Conservation (phyloP, 2,888 invertebrate genomes). For the Drosophila anomalata region DNA sequence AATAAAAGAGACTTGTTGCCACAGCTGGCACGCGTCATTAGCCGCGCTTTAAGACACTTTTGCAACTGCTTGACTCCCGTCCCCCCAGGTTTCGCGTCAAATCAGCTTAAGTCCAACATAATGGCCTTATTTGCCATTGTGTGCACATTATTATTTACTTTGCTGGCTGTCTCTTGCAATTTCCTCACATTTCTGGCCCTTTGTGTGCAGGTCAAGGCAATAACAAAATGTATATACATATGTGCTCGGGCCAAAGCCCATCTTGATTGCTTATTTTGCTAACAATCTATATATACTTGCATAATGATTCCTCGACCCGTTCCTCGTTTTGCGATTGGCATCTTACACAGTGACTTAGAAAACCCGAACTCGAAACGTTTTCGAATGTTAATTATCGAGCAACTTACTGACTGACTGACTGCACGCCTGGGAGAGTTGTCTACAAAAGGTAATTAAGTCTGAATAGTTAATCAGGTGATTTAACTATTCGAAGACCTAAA, state of each 20-base stretch:
- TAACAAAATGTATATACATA: slow-evolving; percentile 14
- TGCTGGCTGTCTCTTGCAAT: slow-evolving; percentile 53
- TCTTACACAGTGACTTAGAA: slow-evolving; percentile 29
- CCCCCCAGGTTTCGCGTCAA: slow-evolving; percentile 55
- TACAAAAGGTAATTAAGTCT: slow-evolving; percentile 68
- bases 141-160: slow-evolving; percentile 74
- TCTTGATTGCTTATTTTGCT: slow-evolving; percentile 22
- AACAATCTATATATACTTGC: slow-evolving; percentile 17
- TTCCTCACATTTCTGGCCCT: slow-evolving; percentile 62
- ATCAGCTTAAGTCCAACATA: slow-evolving; percentile 76
- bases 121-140: slow-evolving; percentile 80
- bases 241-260: background rate
- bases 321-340: slow-evolving; percentile 24
- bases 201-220: slow-evolving; percentile 71
- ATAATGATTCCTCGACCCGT: slow-evolving; percentile 17
- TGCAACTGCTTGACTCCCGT: slow-evolving; percentile 60
- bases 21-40: slow-evolving; percentile 73
- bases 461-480: slow-evolving; percentile 76
- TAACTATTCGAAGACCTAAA: slow-evolving; percentile 49
- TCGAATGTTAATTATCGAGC: slow-evolving; percentile 50
- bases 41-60: slow-evolving; percentile 74
- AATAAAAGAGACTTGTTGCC: slow-evolving; percentile 23
- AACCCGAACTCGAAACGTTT: slow-evolving; percentile 35
- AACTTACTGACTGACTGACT: slow-evolving; percentile 27
- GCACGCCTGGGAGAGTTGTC: slow-evolving; percentile 54